Percentiles rank a stretch among this genome's conserved stretches.
Conservation (phyloP, 2,113 vertebrate species). For the Semnornis frantzii region DNA sequence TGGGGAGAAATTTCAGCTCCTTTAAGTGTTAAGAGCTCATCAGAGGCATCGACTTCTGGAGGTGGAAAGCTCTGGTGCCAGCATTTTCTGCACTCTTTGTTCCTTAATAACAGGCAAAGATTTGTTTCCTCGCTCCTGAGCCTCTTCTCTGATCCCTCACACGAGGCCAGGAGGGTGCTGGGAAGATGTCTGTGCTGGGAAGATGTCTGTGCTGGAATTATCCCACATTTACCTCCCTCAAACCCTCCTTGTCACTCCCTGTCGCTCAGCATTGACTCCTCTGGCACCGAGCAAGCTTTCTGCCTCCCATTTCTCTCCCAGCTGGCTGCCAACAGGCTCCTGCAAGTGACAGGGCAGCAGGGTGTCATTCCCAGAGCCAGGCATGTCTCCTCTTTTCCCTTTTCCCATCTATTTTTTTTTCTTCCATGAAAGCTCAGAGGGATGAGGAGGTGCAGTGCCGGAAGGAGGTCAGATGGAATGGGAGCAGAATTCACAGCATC, state of each 20-base stretch:
- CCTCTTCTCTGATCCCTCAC: neutral
- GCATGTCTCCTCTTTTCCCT: neutral
- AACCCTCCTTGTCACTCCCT: neutral
- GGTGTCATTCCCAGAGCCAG: neutral
- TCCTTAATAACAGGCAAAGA: neutral
- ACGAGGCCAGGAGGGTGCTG: neutral
- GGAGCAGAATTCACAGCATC: neutral
- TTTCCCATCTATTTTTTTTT: neutral
- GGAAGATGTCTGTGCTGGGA: neutral
- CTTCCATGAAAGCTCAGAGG: rapidly evolving
- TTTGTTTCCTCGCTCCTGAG: neutral
- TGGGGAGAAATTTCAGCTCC: neutral
- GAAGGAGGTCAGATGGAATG: neutral
- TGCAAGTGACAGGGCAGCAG: neutral
- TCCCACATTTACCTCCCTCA: neutral
- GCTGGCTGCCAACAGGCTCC: neutral
- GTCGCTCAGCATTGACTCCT: neutral
- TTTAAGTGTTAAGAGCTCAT: neutral
- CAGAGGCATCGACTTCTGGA: neutral
- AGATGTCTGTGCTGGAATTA: neutral
- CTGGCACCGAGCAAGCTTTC: neutral
- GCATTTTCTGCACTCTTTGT: neutral
- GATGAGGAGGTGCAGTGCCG: rapidly evolving
- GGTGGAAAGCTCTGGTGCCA: neutral
- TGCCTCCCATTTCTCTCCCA: neutral